A percentile compares a stretch with the other conserved stretches of the same genome.
Evolutionary conservation across 2,888 invertebrate genomes (phyloP).

Genomic region (Orchesella flavescens): DNA sequence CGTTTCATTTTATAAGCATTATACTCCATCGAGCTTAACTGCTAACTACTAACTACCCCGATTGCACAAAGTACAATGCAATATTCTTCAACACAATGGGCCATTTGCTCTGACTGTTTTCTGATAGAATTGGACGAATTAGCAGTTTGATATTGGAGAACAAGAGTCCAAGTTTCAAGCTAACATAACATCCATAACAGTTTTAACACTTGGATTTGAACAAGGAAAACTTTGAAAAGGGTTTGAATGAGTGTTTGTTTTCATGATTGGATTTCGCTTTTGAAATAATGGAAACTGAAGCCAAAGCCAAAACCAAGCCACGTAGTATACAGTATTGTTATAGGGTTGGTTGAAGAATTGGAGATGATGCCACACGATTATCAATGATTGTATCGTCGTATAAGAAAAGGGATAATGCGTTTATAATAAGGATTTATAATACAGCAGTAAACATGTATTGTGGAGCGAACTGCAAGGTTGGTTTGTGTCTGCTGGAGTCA

Average conservation of each 20-base stretch:
- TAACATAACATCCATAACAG: not conserved
- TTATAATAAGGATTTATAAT: slow-evolving; percentile 59
- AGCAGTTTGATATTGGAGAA: not conserved
- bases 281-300: no score
- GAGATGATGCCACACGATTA: no score
- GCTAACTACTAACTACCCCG: no score
- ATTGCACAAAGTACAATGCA: not conserved
- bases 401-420: slow-evolving; percentile 49
- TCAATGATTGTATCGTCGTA: slow-evolving; percentile 8
- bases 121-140: not conserved
- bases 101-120: slow-evolving; percentile 18
- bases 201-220: slow-evolving; percentile 13
- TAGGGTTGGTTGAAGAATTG: no score
- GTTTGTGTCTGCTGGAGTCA: slow-evolving; percentile 71
- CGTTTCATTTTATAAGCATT: no score
- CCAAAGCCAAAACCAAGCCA: no score
- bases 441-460: slow-evolving; percentile 53
- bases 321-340: no score
- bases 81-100: slow-evolving; percentile 45
- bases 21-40: no score
- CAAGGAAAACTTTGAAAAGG: not conserved
- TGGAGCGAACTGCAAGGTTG: slow-evolving; percentile 49
- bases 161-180: no score
- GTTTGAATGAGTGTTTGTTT: not conserved
- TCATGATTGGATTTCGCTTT: no score